These are phyloP conservation scores for Eupithecia vulgata DNA, from an alignment of 2,888 invertebrate species.

Conservation along the genomic window DNA sequence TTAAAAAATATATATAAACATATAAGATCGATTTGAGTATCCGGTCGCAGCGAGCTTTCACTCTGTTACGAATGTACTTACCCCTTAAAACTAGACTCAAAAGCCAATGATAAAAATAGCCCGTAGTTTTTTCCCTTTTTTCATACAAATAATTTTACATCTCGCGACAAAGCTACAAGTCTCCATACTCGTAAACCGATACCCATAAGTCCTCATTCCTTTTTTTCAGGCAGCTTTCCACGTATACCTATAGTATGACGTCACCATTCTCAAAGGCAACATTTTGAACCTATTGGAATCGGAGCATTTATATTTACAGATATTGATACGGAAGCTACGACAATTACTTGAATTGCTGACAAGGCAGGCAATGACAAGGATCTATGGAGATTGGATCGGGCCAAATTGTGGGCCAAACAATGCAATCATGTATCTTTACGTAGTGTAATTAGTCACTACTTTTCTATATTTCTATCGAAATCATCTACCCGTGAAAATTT, in stretches of 20 bases:
- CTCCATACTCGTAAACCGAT: constrained; percentile 5
- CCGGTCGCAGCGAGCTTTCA: no score
- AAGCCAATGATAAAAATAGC: background rate
- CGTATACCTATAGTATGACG: constrained; percentile 22
- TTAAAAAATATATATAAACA: no score
- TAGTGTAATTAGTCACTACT: background rate
- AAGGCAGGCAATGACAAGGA: constrained; percentile 29
- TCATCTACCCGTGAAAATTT: no score
- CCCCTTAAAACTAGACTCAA: background rate
- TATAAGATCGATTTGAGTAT: no score
- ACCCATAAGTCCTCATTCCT: constrained; percentile 36
- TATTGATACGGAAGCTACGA: constrained; percentile 67
- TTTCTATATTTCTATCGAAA: no score
- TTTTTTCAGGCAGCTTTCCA: constrained; percentile 10
- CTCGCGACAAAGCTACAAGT: background rate
- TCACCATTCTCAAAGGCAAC: constrained; percentile 45
- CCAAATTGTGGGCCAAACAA: background rate
- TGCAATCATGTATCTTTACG: background rate
- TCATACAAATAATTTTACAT: background rate
- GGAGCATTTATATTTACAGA: constrained; percentile 62
- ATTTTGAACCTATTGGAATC: constrained; percentile 52
- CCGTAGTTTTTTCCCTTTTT: no score
- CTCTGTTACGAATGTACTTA: no score
- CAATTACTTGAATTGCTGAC: constrained; percentile 59
- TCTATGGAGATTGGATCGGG: constrained; percentile 19